Evolutionary conservation across 2,888 invertebrate genomes (phyloP).

Genomic region (Nebria brevicollis): DNA sequence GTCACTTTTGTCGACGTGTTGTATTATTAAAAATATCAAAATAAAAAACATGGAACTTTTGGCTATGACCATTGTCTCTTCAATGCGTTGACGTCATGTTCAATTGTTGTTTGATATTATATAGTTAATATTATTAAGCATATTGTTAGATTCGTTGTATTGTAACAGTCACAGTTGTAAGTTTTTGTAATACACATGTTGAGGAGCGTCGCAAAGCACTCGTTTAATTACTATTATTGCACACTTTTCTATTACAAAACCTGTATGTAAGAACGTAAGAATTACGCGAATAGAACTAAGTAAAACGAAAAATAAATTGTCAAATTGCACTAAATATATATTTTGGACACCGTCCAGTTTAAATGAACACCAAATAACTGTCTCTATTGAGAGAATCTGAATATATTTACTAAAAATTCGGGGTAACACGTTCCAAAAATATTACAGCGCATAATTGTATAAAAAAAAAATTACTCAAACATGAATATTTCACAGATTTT

Average conservation of each 20-base stretch:
- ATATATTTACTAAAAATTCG: slow-evolving; percentile 26
- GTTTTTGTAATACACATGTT: slow-evolving; percentile 36
- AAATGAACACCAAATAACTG: not conserved
- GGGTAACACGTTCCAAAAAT: not conserved
- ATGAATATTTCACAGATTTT: too few relatives aligned
- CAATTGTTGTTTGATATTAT: slow-evolving; percentile 21
- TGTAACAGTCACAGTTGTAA: slow-evolving; percentile 21
- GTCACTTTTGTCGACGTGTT: slow-evolving; percentile 21
- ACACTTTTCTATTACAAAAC: slow-evolving; percentile 7
- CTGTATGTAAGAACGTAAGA: slow-evolving; percentile 9
- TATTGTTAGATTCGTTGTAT: slow-evolving; percentile 44
- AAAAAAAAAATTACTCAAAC: too few relatives aligned
- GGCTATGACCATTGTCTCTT: slow-evolving; percentile 28
- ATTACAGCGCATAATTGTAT: too few relatives aligned
- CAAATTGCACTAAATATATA: slow-evolving; percentile 44
- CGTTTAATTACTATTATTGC: slow-evolving; percentile 7
- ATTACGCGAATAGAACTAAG: slow-evolving; percentile 10
- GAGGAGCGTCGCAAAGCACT: not conserved
- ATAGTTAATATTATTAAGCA: slow-evolving; percentile 31
- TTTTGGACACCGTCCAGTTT: slow-evolving; percentile 37
- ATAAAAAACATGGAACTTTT: slow-evolving; percentile 36
- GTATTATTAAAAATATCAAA: slow-evolving; percentile 32
- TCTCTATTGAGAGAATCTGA: not conserved
- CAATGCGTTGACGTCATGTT: slow-evolving; percentile 27
- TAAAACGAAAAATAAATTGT: slow-evolving; percentile 43